phyloP scores from a whole-genome alignment of 2,113 vertebrate species.

The Paramormyrops kingsleyae region DNA sequence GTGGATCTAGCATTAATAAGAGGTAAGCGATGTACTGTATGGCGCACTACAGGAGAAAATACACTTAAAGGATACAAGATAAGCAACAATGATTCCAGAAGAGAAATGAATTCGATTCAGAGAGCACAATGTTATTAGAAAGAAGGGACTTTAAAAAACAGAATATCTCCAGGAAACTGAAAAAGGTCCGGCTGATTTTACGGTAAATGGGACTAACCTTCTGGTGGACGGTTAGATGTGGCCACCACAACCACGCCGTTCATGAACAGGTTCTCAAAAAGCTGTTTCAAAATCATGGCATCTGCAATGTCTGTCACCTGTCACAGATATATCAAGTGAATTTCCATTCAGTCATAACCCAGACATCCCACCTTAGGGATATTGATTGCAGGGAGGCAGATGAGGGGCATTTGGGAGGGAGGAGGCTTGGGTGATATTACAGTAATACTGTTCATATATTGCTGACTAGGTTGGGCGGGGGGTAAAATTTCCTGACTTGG shows the following conservation, averaged over 20 bases:
- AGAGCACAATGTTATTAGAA: background rate
- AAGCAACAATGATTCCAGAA: background rate
- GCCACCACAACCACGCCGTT: conserved; percentile 94
- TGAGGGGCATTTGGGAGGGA: too few relatives aligned
- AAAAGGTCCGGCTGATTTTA: background rate
- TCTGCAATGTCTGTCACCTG: conserved; percentile 98
- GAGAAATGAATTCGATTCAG: background rate
- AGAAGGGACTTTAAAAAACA: background rate
- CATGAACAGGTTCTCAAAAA: conserved; percentile 95
- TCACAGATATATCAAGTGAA: conserved; percentile 45
- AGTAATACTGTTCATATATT: too few relatives aligned
- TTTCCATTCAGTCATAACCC: background rate
- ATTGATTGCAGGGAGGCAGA: too few relatives aligned
- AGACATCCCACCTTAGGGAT: too few relatives aligned
- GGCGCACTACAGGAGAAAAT: too few relatives aligned
- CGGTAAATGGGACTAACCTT: conserved; percentile 45
- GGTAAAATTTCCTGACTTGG: too few relatives aligned
- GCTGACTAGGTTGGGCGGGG: too few relatives aligned
- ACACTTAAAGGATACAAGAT: background rate
- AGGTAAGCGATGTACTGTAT: background rate
- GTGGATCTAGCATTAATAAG: background rate
- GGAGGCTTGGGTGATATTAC: too few relatives aligned
- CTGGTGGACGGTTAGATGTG: conserved; percentile 91
- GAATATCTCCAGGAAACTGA: background rate
- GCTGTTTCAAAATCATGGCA: conserved; percentile 98